Percentiles rank a stretch among this genome's conserved stretches.
Evolutionary conservation across 2,797 vertebrate species (phyloP).

Genomic region (Anguilla marmorata): DNA sequence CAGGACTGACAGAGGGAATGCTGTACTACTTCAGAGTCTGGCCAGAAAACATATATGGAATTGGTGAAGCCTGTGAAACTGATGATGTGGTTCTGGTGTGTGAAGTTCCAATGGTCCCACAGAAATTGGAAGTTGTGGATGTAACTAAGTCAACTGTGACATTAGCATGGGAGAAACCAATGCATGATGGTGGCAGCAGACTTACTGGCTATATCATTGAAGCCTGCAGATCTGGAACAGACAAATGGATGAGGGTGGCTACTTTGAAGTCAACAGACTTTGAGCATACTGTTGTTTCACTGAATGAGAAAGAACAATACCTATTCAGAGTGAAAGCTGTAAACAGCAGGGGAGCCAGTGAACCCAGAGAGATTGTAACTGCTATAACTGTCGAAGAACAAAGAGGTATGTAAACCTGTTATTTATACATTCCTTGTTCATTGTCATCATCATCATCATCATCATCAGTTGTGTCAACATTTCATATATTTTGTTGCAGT

Average conservation of each 20-base stretch:
- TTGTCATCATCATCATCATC: neutral
- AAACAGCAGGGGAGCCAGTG: conserved; percentile 90
- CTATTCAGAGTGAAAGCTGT: conserved; percentile 90
- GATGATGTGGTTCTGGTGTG: conserved; percentile 87
- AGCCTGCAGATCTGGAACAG: conserved; percentile 90
- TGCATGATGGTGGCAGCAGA: conserved; percentile 94
- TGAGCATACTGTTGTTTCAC: conserved; percentile 88
- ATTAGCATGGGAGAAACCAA: conserved; percentile 95
- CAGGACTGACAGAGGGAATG: conserved; percentile 88
- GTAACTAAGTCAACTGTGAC: conserved; percentile 89
- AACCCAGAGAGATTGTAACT: conserved; percentile 89
- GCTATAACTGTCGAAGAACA: conserved; percentile 90
- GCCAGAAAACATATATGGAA: conserved; percentile 96
- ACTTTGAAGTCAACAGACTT: conserved; percentile 86
- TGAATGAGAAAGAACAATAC: conserved; percentile 96
- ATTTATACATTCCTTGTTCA: neutral
- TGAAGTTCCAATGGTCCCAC: conserved; percentile 89
- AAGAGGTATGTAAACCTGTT: conserved; percentile 76
- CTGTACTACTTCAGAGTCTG: conserved; percentile 97
- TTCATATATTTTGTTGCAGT: conserved; percentile 67
- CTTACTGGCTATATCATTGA: conserved; percentile 90
- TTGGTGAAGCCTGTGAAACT: conserved; percentile 91
- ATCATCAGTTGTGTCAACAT: conserved; percentile 6
- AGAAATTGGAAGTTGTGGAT: conserved; percentile 89
- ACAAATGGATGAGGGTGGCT: conserved; percentile 97